Evolutionary conservation across 2,113 vertebrate genomes (phyloP).

Genomic region (Proteles cristata): DNA sequence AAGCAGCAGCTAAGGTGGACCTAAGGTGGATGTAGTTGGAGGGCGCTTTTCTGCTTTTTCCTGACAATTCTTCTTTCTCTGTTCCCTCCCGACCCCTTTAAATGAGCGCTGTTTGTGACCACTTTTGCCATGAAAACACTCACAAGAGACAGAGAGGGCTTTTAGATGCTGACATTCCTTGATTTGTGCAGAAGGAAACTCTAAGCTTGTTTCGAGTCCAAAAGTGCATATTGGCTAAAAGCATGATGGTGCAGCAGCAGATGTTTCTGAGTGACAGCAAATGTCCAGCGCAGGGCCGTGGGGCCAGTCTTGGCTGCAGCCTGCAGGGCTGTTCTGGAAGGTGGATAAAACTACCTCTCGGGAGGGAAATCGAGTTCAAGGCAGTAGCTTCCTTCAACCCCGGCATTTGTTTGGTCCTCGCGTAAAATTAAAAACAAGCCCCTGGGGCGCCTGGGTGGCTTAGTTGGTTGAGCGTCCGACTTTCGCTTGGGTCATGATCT

Average conservation of each 20-base stretch:
- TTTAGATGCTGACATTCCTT: not conserved
- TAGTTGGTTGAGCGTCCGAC: too few species aligned
- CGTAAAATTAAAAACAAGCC: constrained; percentile 38
- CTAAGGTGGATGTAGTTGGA: not conserved
- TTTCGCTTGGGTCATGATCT: too few species aligned
- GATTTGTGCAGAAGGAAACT: not conserved
- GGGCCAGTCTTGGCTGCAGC: not conserved
- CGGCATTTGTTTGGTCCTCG: constrained; percentile 68
- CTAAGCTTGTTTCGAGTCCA: not conserved
- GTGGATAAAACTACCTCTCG: not conserved
- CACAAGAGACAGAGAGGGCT: not conserved
- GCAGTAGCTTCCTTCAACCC: constrained; percentile 27
- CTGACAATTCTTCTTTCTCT: not conserved
- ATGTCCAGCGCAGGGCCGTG: not conserved
- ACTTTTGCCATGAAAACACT: not conserved
- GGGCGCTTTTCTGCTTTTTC: not conserved
- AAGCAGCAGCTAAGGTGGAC: not conserved
- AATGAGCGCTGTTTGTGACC: not conserved
- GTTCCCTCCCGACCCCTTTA: not conserved
- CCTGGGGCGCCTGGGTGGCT: too few species aligned
- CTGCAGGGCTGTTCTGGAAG: not conserved
- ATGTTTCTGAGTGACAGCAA: fast-evolving
- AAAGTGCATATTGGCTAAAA: not conserved
- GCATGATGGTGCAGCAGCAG: not conserved
- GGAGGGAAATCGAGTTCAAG: constrained; percentile 61